Evolutionary conservation across 2,113 vertebrate genomes (phyloP).

Genomic region (Ifrita kowaldi): DNA sequence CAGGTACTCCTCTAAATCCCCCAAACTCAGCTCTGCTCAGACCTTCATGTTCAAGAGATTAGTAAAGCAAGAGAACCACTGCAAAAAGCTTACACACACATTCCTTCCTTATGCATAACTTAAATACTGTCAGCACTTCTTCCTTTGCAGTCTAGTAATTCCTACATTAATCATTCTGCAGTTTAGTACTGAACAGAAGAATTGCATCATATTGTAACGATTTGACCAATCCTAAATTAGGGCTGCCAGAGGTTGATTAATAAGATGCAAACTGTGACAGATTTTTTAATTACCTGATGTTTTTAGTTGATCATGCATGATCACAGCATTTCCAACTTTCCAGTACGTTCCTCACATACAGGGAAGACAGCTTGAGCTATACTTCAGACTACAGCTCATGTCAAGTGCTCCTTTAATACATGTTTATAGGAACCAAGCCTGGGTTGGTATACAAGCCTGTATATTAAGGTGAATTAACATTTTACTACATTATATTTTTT

Average conservation of each 20-base stretch:
- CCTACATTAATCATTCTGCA: not conserved
- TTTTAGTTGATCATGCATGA: not conserved
- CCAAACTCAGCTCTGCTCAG: not conserved
- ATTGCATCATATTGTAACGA: not conserved
- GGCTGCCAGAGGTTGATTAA: not conserved
- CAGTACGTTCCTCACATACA: not conserved
- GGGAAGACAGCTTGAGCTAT: not conserved
- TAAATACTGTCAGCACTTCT: conserved; percentile 8
- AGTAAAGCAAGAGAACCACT: not conserved
- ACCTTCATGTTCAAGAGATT: not conserved
- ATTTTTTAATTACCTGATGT: not conserved
- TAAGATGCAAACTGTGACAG: not conserved
- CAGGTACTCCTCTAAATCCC: not conserved
- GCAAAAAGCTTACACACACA: not conserved
- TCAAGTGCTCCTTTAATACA: not conserved
- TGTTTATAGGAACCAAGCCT: not conserved
- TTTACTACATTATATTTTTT: not conserved
- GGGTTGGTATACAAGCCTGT: not conserved
- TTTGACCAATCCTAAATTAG: not conserved
- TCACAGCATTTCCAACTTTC: not conserved
- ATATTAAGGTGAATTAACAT: not conserved
- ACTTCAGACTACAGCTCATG: not conserved
- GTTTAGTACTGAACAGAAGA: not conserved
- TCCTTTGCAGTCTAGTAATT: not conserved
- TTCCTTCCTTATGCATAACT: not conserved